Evolutionary conservation across 2,888 invertebrate species (phyloP), one percentile per base, ranked within the genome.

Genomic region (Drosophila maculinotata): DNA sequence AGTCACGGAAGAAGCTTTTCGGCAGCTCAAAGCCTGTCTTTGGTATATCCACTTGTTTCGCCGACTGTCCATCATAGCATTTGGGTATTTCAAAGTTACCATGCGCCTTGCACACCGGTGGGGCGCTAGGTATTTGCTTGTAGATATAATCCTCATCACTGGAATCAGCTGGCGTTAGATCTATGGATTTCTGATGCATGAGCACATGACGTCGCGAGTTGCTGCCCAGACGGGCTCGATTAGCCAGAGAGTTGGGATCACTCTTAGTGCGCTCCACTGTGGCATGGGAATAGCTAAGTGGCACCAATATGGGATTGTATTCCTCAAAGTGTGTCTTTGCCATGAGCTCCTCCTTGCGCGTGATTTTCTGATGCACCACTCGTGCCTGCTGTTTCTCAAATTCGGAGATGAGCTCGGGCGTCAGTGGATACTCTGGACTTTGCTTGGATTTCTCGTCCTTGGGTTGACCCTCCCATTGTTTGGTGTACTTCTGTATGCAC

Each of bases 161-260:
- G 0, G 96, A 96, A 90, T 96, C 96, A 0, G 96, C 96, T 3
- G 96, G 96, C 1, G 96, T 96, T 25, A 96, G 91, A 87, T 96
- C 96, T 62, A 96, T 96, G 0, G 96, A 96, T 88, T 96, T 96
- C 84, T 96, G 96, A 91, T 96, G 96, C 94, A 95, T 96, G 20
- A 96, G 90, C 25, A 96, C 94, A 90, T 96, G 95, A 14, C 96
- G 93, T n/a, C 96, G 93, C 2, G 95, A 94, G 86, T 93, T 95
- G 3, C 95, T 95, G 60, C 94, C 95, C 52, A 96, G 92, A 12
- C 95, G 93, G 65, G 95, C 95, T 57, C 96, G 93, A 79, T 94
- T 94, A 0, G 96, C 95, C 49, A 95, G 92, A 28, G 95, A 95
- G 89, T 96, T 96, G 0, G 97, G 97, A 92, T 97, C 97, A 83